These are phyloP conservation scores for Carlito syrichta DNA, from an alignment of 2,113 vertebrate species.

Conservation along the genomic window DNA sequence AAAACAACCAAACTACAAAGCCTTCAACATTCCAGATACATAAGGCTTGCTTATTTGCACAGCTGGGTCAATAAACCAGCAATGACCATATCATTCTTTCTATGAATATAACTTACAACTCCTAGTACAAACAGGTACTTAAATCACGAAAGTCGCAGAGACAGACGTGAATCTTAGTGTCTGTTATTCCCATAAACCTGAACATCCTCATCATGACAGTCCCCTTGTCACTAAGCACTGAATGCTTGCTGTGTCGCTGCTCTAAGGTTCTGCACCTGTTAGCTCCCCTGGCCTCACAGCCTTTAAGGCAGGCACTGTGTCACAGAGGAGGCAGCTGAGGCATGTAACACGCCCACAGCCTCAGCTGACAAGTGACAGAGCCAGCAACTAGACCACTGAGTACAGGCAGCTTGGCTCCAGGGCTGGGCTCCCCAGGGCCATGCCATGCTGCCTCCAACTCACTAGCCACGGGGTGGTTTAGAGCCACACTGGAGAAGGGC, in stretches of 20 bases:
- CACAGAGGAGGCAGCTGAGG: background rate
- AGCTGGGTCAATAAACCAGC: background rate
- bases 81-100: background rate
- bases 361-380: background rate
- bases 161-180: background rate
- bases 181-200: background rate
- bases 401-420: background rate
- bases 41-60: background rate
- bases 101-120: background rate
- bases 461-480: too few relatives aligned
- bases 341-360: fast-evolving
- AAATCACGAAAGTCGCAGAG: background rate
- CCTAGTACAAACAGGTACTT: background rate
- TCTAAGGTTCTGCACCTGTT: background rate
- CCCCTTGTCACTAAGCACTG: background rate
- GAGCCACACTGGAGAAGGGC: background rate
- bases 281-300: too few relatives aligned
- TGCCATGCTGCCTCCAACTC: background rate
- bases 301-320: background rate
- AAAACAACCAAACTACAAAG: background rate
- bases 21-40: background rate
- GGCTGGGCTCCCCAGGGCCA: background rate
- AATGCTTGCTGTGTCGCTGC: background rate
- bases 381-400: fast-evolving
- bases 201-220: too few relatives aligned